Conservation (phyloP, 2,888 invertebrate species). For the Oscheius sp. region DNA sequence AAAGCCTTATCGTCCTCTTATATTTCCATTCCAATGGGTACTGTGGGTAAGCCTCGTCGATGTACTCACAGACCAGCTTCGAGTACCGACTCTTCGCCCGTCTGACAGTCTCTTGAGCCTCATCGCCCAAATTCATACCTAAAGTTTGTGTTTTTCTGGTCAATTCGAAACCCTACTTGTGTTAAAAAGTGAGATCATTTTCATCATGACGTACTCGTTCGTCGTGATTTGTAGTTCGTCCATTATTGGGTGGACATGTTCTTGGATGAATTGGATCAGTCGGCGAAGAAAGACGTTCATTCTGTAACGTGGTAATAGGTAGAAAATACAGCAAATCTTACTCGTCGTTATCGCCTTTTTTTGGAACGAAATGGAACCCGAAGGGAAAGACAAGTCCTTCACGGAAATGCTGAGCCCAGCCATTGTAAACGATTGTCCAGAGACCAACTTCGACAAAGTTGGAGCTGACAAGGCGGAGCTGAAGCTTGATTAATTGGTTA, state of each 20-base stretch:
- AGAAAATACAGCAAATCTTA: background rate
- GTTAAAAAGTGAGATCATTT: constrained; percentile 26
- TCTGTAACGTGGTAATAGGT: background rate
- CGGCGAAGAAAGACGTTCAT: constrained; percentile 22
- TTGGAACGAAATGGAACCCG: constrained; percentile 26
- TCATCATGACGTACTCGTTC: constrained; percentile 15
- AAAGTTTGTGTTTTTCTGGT: background rate
- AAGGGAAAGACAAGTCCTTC: constrained; percentile 33
- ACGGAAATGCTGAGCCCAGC: constrained; percentile 14
- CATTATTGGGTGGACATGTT: constrained; percentile 6
- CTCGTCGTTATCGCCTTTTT: constrained; percentile 17
- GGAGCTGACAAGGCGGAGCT: constrained; percentile 12
- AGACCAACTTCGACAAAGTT: constrained; percentile 27
- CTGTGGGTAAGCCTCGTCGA: background rate
- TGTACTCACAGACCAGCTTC: constrained; percentile 1
- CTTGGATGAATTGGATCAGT: constrained; percentile 13
- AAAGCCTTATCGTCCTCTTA: background rate
- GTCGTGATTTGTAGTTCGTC: constrained; percentile 22
- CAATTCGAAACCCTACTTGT: background rate
- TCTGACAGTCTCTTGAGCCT: background rate
- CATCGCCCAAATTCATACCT: background rate
- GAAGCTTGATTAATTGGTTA: background rate
- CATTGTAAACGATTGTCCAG: constrained; percentile 25
- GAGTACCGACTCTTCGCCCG: constrained; percentile 9
- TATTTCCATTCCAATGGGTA: constrained; percentile 12